phyloP scores from a whole-genome alignment of 2,888 invertebrate species.

The Atrina japonica region DNA sequence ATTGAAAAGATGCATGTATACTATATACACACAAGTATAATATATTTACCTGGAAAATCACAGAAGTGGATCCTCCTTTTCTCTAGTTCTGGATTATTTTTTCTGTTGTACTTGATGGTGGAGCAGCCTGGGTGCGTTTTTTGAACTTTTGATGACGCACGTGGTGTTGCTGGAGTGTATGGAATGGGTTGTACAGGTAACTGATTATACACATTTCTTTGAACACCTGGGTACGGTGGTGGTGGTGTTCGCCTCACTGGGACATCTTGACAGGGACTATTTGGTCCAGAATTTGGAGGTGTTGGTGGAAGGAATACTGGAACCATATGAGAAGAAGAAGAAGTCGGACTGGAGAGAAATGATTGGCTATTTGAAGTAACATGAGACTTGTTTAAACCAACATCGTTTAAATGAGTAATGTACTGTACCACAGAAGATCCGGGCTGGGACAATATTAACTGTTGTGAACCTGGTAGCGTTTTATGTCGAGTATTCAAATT shows the following conservation, averaged over 20 bases:
- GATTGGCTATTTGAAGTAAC: slow-evolving; percentile 36
- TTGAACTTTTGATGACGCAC: slow-evolving; percentile 65
- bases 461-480: slow-evolving; percentile 57
- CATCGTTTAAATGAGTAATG: slow-evolving; percentile 53
- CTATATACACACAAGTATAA: slow-evolving; percentile 64
- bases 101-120: slow-evolving; percentile 90
- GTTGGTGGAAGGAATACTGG: slow-evolving; percentile 69
- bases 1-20: no score
- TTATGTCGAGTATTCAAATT: slow-evolving; percentile 50
- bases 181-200: slow-evolving; percentile 44
- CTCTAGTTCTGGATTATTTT: slow-evolving; percentile 98
- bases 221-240: slow-evolving; percentile 72
- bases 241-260: slow-evolving; percentile 67
- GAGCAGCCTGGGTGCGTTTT: slow-evolving; percentile 80
- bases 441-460: slow-evolving; percentile 44
- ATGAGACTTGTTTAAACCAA: slow-evolving; percentile 50
- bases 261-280: slow-evolving; percentile 69
- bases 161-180: slow-evolving; percentile 40
- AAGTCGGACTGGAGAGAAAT: slow-evolving; percentile 42
- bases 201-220: slow-evolving; percentile 38
- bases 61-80: slow-evolving; percentile 97
- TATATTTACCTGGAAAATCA: slow-evolving; percentile 87
- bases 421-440: slow-evolving; percentile 53
- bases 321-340: slow-evolving; percentile 62
- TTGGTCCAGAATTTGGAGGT: slow-evolving; percentile 75